Percentiles rank a stretch among this genome's conserved stretches.
Conservation (phyloP, 2,797 vertebrate species). For the Brotula barbata region DNA sequence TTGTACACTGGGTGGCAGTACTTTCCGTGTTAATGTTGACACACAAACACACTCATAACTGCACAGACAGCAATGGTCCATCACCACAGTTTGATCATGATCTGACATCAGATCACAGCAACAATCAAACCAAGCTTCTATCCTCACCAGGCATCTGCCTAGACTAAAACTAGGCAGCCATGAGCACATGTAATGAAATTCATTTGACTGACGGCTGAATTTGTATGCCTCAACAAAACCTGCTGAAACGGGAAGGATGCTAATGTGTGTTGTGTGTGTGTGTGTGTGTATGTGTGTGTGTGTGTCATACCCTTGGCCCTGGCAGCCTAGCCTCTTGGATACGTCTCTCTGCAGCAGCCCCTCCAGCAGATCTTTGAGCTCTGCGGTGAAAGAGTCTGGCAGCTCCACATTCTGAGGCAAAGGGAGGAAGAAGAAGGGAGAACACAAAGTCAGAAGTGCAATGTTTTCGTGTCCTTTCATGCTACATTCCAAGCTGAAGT, state of each 20-base stretch:
- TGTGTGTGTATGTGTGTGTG: conserved; percentile 21
- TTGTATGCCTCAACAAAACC: neutral
- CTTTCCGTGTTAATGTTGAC: conserved; percentile 19
- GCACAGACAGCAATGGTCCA: conserved; percentile 11
- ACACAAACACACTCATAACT: neutral
- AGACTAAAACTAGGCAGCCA: conserved; percentile 9
- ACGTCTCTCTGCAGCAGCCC: conserved; percentile 92
- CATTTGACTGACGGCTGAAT: conserved; percentile 25
- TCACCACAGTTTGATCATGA: conserved; percentile 1
- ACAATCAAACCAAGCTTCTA: conserved; percentile 21
- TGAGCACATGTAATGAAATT: conserved; percentile 17
- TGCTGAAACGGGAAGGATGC: neutral
- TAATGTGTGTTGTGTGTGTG: conserved; percentile 39
- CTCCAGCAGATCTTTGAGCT: conserved; percentile 92
- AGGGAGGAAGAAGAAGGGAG: too few relatives aligned
- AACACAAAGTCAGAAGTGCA: too few relatives aligned
- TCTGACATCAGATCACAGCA: conserved; percentile 18
- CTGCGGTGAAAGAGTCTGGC: conserved; percentile 90
- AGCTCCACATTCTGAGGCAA: conserved; percentile 89
- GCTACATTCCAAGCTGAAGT: too few relatives aligned
- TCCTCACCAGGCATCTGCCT: conserved; percentile 4
- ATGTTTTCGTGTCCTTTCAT: too few relatives aligned
- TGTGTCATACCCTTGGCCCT: conserved; percentile 84
- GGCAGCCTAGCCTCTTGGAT: conserved; percentile 90
- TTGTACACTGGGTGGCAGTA: conserved; percentile 56